Percentiles rank a stretch among this genome's conserved stretches.
Conservation (phyloP, 2,113 vertebrate species). For the Grallaria varia region DNA sequence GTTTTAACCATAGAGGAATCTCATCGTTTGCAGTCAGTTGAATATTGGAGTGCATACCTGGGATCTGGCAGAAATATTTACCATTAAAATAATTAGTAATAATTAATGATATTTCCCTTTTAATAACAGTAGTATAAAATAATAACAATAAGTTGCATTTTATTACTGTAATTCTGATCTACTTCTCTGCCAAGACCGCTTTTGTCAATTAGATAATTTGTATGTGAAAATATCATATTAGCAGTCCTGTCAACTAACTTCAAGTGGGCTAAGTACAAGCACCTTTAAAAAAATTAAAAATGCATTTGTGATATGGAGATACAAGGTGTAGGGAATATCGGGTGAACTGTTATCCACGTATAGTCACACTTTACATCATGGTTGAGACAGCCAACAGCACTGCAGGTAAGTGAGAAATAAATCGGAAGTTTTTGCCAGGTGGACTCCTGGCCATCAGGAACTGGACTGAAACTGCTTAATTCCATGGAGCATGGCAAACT, state of each 20-base stretch:
- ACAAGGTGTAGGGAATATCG: neutral
- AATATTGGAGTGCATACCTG: neutral
- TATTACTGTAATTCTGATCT: neutral
- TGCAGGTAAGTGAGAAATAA: conserved; percentile 6
- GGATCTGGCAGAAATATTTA: neutral
- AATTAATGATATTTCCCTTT: neutral
- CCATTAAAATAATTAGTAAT: neutral
- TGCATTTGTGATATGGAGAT: neutral
- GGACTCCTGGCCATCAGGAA: neutral
- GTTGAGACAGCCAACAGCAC: neutral
- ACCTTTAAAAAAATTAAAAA: neutral
- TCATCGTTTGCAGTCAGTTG: neutral
- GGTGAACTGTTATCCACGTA: neutral
- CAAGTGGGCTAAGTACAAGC: neutral
- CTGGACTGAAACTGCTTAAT: neutral
- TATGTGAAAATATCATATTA: neutral
- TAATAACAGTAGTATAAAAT: neutral
- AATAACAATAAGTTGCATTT: neutral
- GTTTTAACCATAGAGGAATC: neutral
- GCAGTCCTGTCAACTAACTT: neutral
- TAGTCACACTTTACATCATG: neutral
- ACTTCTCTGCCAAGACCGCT: neutral
- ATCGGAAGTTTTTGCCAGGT: neutral
- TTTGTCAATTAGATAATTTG: neutral
- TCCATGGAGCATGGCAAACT: neutral